Base-by-base conservation (phyloP, 2,888 invertebrate genomes). In the Coelogynopora nodosa region DNA sequence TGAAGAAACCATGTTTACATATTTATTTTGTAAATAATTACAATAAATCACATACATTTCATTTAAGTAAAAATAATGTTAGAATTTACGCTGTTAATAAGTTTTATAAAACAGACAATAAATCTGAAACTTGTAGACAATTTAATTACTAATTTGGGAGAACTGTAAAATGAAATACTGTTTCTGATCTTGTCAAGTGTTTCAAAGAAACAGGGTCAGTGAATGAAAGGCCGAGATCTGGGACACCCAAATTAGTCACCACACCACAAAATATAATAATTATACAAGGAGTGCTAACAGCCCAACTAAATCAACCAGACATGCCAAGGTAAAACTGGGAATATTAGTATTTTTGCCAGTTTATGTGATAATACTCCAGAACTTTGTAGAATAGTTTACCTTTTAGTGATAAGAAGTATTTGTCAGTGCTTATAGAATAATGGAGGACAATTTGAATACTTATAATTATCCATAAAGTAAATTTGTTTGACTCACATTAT, bases 281-380 rank as follows among this genome's bases (percentile, higher is more conserved):
- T 74, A 74, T 74, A 5, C 74, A 74, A 74, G 27, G 10, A n/a
- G 74, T 74, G 27, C 74, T 26, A 74, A 74, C 23, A 74, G 74
- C 23, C 74, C 23, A 74, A 74, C 74, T 74, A 74, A 74, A 74
- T 74, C 74, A 74, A 74, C 74, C 74, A 74, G 74, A 74, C 74
- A 23, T 13, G 74, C 74, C 5, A 18, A 49, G 49, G 18, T 18
- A 49, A 18, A 49, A 49, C 49, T 49, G 49, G 18, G 49, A 49
- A 49, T 49, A 49, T 49, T 18, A 49, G n/a, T n/a, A n/a, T n/a
- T n/a, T n/a, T n/a, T n/a, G n/a, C n/a, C n/a, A n/a, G n/a, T n/a
- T n/a, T n/a, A n/a, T n/a, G n/a, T n/a, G n/a, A n/a, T n/a, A n/a
- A n/a, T n/a, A n/a, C n/a, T n/a, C n/a, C n/a, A n/a, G n/a, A n/a